phyloP scores from a whole-genome alignment of 1,140 invertebrate species.

The Diachasmimorpha longicaudata region DNA sequence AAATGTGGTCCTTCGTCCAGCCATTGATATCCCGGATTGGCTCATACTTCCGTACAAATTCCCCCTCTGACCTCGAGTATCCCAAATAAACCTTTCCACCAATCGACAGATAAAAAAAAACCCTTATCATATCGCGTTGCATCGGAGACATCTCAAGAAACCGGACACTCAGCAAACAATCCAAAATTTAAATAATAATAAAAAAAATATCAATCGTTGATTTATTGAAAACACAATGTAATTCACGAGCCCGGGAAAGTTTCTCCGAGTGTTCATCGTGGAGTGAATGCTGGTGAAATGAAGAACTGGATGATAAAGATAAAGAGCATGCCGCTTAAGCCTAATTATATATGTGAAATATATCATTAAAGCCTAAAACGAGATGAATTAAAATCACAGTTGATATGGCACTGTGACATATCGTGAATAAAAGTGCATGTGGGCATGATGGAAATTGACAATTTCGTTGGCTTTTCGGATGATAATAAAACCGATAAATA shows the following conservation, averaged over 20 bases:
- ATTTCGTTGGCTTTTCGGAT: background rate
- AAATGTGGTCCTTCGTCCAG: conserved; percentile 47
- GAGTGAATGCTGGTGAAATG: background rate
- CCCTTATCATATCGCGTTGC: background rate
- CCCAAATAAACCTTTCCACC: conserved; percentile 24
- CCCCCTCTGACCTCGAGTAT: conserved; percentile 24
- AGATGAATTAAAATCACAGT: conserved; percentile 8
- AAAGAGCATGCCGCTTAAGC: conserved; percentile 13
- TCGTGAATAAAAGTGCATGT: conserved; percentile 16
- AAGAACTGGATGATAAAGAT: background rate
- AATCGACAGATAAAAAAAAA: too few relatives aligned
- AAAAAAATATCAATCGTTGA: background rate
- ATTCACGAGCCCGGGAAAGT: background rate
- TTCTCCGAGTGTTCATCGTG: conserved; percentile 4
- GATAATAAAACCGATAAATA: conserved; percentile 3
- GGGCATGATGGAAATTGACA: background rate
- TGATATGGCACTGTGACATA: conserved; percentile 20
- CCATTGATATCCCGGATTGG: conserved; percentile 46
- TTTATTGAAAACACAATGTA: background rate
- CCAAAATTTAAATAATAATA: background rate
- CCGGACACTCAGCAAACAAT: background rate
- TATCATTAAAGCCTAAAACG: background rate
- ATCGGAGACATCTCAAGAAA: conserved; percentile 1
- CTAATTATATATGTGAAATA: background rate
- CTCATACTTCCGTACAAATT: conserved; percentile 40